A percentile compares a stretch with the other conserved stretches of the same genome.
These are phyloP conservation scores for Strigops habroptila DNA, from an alignment of 2,113 vertebrate species.

Conservation along the genomic window DNA sequence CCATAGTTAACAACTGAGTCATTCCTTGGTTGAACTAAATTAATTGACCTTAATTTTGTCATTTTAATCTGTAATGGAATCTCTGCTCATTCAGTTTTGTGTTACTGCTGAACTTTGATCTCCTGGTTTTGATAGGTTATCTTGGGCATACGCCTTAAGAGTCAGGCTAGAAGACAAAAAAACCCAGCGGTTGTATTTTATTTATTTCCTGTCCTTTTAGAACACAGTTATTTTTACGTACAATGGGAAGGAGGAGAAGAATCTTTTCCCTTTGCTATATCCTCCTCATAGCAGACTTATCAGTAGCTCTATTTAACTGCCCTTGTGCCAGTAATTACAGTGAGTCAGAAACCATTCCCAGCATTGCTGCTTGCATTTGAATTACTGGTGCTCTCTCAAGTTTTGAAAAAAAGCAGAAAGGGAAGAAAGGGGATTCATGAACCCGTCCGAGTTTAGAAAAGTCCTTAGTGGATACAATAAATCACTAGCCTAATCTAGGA, in stretches of 20 bases:
- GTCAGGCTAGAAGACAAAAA: background rate
- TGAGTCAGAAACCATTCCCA: constrained; percentile 4
- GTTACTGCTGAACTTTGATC: background rate
- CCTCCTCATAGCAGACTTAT: background rate
- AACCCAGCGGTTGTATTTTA: rapidly evolving
- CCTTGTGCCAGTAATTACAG: constrained; percentile 17
- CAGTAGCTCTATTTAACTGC: background rate
- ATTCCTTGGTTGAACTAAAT: constrained; percentile 10
- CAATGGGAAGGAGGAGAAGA: background rate
- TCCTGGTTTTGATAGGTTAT: background rate
- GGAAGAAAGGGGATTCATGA: background rate
- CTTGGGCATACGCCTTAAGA: background rate
- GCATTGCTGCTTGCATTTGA: background rate
- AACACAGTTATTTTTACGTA: background rate
- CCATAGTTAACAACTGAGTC: background rate
- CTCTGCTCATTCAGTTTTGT: background rate
- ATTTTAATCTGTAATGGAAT: constrained; percentile 1
- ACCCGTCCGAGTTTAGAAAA: background rate
- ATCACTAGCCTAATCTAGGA: background rate
- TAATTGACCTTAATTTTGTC: constrained; percentile 35
- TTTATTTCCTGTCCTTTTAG: background rate
- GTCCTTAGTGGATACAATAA: background rate
- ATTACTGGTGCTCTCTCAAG: background rate
- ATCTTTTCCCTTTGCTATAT: background rate
- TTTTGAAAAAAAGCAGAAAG: background rate